Evolutionary conservation across 2,113 vertebrate genomes (phyloP).

Genomic region (Electrona antarctica): DNA sequence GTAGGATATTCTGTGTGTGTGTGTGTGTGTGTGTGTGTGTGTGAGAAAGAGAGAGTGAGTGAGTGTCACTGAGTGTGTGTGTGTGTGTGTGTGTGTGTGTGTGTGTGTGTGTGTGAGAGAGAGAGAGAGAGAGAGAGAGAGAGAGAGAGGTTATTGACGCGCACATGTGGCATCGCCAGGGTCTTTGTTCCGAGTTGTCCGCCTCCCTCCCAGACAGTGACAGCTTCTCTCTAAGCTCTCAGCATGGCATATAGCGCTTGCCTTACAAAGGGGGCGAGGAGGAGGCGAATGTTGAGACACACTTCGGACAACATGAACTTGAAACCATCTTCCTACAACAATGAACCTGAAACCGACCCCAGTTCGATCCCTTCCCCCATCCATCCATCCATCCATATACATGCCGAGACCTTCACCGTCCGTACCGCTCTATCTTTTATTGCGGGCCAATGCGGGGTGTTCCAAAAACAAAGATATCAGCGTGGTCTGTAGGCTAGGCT

Average conservation of each 20-base stretch:
- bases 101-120: neutral
- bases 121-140: slow-evolving; percentile 18
- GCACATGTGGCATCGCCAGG: slow-evolving; percentile 67
- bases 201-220: slow-evolving; percentile 24
- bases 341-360: no score
- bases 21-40: no score
- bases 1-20: no score
- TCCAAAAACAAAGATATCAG: no score
- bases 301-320: slow-evolving; percentile 33
- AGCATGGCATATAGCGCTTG: neutral
- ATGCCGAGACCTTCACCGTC: no score
- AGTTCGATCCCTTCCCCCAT: no score
- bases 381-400: no score
- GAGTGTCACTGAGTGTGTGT: no score
- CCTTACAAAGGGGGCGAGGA: neutral
- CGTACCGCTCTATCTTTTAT: no score
- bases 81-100: neutral
- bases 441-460: no score
- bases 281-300: slow-evolving; percentile 54
- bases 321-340: neutral
- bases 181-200: slow-evolving; percentile 59
- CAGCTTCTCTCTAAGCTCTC: slow-evolving; percentile 14
- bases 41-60: no score
- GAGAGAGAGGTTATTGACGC: slow-evolving; percentile 56
- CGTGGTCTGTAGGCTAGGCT: no score